These are phyloP conservation scores for Saguinus imperator DNA, from an alignment of 2,113 vertebrate genomes.

Conservation along the genomic window DNA sequence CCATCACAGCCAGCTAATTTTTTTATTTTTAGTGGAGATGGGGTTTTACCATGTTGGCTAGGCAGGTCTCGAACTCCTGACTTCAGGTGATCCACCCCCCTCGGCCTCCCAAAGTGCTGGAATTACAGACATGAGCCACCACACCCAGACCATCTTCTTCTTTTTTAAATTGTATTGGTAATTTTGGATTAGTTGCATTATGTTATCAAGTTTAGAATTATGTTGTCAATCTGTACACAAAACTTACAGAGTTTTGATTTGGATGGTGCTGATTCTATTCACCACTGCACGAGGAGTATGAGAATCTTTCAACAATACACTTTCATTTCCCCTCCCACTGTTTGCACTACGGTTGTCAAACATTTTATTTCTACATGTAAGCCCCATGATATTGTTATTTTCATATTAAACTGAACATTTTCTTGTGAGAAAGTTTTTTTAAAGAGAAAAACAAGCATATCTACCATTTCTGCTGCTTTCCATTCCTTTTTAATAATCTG, in stretches of 20 bases:
- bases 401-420: neutral
- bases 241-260: neutral
- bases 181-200: neutral
- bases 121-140: too few relatives aligned
- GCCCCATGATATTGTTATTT: neutral
- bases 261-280: neutral
- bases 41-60: too few relatives aligned
- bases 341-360: neutral
- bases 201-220: neutral
- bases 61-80: too few relatives aligned
- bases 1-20: too few relatives aligned
- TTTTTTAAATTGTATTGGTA: neutral
- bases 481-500: neutral
- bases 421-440: neutral
- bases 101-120: too few relatives aligned
- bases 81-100: too few relatives aligned
- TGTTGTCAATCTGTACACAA: neutral
- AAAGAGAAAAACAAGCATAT: neutral
- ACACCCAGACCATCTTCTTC: too few relatives aligned
- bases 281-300: neutral
- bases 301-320: neutral
- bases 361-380: neutral
- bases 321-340: neutral
- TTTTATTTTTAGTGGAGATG: too few relatives aligned
- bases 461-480: neutral